A percentile compares a stretch with the other conserved stretches of the same genome.
Conservation (phyloP, 2,113 vertebrate genomes). For the Chaetura pelagica region DNA sequence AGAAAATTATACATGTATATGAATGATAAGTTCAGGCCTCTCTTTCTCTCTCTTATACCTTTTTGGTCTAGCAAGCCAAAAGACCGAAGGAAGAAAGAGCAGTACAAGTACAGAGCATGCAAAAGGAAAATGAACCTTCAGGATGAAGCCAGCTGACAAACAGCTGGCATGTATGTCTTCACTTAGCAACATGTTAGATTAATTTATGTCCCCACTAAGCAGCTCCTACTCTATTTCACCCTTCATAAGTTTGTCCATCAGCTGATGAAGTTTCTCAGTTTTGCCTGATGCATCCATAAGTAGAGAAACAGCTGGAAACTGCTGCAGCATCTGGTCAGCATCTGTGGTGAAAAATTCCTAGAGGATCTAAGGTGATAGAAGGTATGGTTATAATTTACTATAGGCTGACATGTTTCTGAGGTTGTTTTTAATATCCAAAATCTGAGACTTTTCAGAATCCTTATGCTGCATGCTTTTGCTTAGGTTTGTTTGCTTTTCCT, state of each 20-base stretch:
- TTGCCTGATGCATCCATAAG: neutral
- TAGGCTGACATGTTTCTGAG: neutral
- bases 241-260: neutral
- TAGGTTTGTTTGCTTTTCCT: neutral
- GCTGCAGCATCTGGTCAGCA: slow-evolving; percentile 34
- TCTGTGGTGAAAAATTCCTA: slow-evolving; percentile 27
- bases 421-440: neutral
- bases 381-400: slow-evolving; percentile 4
- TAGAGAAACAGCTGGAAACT: neutral
- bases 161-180: neutral
- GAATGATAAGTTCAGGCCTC: neutral
- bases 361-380: neutral
- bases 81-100: neutral
- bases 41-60: neutral
- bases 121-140: neutral
- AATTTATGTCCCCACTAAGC: neutral
- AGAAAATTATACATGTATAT: neutral
- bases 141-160: neutral
- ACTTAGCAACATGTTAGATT: neutral
- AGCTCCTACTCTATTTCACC: neutral
- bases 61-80: neutral
- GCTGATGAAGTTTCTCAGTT: neutral
- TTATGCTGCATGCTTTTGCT: neutral
- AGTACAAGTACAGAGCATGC: neutral
- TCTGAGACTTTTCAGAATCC: neutral